Base-by-base conservation (phyloP, 53 echinoderm and acorn worm species). In the Arbacia lixula region DNA sequence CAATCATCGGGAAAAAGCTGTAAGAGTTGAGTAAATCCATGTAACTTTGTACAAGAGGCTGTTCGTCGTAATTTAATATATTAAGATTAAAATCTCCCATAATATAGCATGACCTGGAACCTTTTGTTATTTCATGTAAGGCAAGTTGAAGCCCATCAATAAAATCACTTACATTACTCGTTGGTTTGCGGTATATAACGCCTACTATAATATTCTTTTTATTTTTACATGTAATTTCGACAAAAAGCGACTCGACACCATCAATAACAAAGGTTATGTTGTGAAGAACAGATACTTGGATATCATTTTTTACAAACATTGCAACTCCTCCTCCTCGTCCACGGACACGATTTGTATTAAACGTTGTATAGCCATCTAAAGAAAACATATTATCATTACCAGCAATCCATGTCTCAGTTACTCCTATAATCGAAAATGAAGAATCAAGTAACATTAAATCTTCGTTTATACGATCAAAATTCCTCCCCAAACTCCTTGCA, bases 11-110 rank as follows among this genome's bases (percentile, higher is more conserved):
- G n/a, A n/a, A n/a, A n/a, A n/a, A n/a, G n/a, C n/a, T n/a, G n/a
- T n/a, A n/a, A n/a, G n/a, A n/a, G n/a, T n/a, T n/a, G n/a, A n/a
- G n/a, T n/a, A n/a, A n/a, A n/a, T n/a, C n/a, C n/a, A n/a, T n/a
- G n/a, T n/a, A n/a, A 27, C 11, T 61, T 26, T 61, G 61, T 61
- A 61, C 30, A 3, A 24, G 25, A 61, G 25, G 4, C 3, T 32
- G 14, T 31, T 25, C 17, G 31, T 63, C 33, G 31, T 63, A 63
- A 2, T 63, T 28, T 30, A 63, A 32, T 31, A 63, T 28, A 32
- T 63, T 12, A 6, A 63, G 17, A 63, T 63, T 63, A 17, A 63
- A 30, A 32, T 63, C 63, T 28, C 63, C 63, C 63, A 63, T 63
- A 32, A 63, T 25, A 60, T 26, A 60, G 26, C 60, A 60, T n/a